Base-by-base conservation (phyloP, 2,113 vertebrate species). In the Zosterops japonicus region DNA sequence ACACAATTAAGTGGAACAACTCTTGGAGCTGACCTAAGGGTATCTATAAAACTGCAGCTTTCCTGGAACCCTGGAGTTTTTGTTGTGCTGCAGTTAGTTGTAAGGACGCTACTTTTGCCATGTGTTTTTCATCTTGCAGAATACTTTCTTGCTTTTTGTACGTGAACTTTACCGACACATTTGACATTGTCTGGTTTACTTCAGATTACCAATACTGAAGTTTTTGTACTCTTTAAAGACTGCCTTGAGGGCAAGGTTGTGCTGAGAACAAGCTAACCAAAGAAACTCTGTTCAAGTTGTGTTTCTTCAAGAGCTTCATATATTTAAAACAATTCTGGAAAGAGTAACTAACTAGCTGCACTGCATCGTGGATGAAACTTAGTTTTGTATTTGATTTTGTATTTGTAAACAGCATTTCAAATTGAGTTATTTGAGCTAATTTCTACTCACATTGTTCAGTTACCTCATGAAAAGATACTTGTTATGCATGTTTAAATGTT, bases 71-170 rank as follows among this genome's bases (percentile, higher is more conserved):
- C 29, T 72, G 50, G 46, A 35, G 8, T 67, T 87, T 14, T 23
- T 75, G 31, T 70, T 89, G 63, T 44, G 47, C 22, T n/a, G 70
- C 35, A 47, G 23, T 88, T 88, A 55, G 20, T 59, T 84, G 3
- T 57, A 77, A 81, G 65, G 56, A 71, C 6, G 3, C 42, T 60
- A 15, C 41, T 77, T 85, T 7, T 49, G 31, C 71, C 65, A 83
- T 80, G 22, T 96, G 88, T 69, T 96, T 90, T 88, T 82, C 74
- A 80, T 96, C 81, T 53, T 68, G 33, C 46, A 41, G 22, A 87
- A 75, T 79, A 53, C 39, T 80, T 71, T 5, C 19, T 31, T 71
- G 49, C 17, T 57, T 60, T 55, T 89, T 94, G 44, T 91, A 20
- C 14, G 3, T 68, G 35, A 82, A 53, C 75, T 94, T 85, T 79